Evolutionary conservation across 2,888 invertebrate species (phyloP).

Genomic region (Myathropa florea): DNA sequence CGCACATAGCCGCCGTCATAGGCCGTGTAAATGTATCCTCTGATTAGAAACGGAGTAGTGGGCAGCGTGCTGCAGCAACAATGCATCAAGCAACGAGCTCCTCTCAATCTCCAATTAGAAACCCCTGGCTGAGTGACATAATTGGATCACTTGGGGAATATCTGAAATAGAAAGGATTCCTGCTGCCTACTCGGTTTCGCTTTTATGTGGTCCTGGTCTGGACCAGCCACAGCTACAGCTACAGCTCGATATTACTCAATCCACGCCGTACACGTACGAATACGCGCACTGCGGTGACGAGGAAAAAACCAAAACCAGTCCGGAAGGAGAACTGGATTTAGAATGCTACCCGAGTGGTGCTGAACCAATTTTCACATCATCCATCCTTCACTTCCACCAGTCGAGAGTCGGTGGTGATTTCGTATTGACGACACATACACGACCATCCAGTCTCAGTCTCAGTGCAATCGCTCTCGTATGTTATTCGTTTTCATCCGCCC

Average conservation of each 20-base stretch:
- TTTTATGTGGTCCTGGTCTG: constrained; percentile 45
- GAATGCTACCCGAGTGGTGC: constrained; percentile 36
- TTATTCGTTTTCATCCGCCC: constrained; percentile 66
- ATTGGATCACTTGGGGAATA: constrained; percentile 63
- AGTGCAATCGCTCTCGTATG: constrained; percentile 36
- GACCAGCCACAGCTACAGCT: constrained; percentile 15
- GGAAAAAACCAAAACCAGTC: constrained; percentile 54
- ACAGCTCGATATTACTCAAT: constrained; percentile 60
- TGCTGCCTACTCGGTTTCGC: constrained; percentile 48
- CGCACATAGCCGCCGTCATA: constrained; percentile 59
- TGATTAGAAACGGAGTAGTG: constrained; percentile 56
- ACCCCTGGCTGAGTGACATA: constrained; percentile 64
- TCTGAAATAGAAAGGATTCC: constrained; percentile 68
- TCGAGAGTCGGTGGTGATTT: constrained; percentile 46
- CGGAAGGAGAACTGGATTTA: constrained; percentile 69
- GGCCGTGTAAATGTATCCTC: constrained; percentile 63
- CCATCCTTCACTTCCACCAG: constrained; percentile 59
- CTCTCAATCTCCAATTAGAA: constrained; percentile 57
- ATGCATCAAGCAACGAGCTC: constrained; percentile 18
- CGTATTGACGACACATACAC: constrained; percentile 35
- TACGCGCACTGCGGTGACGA: not conserved
- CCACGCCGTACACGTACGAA: not conserved
- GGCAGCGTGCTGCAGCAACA: constrained; percentile 47
- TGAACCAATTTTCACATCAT: constrained; percentile 67
- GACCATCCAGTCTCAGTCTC: not conserved